These are phyloP conservation scores for Nibea albiflora DNA, from an alignment of 2,113 vertebrate genomes.

Conservation along the genomic window DNA sequence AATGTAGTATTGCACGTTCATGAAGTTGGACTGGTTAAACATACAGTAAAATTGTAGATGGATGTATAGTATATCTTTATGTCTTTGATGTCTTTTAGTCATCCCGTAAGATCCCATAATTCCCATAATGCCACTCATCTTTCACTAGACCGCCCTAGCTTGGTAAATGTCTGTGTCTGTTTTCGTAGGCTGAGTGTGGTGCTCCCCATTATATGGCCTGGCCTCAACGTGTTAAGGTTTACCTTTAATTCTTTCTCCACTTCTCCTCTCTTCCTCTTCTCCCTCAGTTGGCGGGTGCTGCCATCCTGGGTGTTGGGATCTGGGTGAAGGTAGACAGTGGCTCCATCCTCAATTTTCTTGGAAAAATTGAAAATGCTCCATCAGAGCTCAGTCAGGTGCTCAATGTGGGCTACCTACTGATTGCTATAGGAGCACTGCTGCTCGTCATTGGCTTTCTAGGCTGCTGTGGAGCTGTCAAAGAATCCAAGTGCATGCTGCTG, in stretches of 20 bases:
- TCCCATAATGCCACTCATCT: background rate
- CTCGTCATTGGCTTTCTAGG: constrained; percentile 87
- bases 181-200: background rate
- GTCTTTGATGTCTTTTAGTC: background rate
- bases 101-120: too few species aligned
- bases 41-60: background rate
- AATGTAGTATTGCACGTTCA: background rate
- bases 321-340: constrained; percentile 87
- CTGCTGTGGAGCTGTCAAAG: constrained; percentile 84
- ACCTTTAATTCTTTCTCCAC: background rate
- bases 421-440: constrained; percentile 81
- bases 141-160: background rate
- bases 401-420: constrained; percentile 86
- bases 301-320: constrained; percentile 85
- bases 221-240: background rate
- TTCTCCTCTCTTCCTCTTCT: background rate
- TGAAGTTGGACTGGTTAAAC: background rate
- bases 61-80: background rate
- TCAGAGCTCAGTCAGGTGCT: constrained; percentile 78
- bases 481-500: constrained; percentile 85
- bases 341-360: constrained; percentile 79
- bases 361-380: constrained; percentile 50
- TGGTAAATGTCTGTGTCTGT: background rate
- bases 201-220: background rate
- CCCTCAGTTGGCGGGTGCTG: constrained; percentile 82